Evolutionary conservation across 2,113 vertebrate genomes (phyloP).

Genomic region (Opisthocomus hoazin): DNA sequence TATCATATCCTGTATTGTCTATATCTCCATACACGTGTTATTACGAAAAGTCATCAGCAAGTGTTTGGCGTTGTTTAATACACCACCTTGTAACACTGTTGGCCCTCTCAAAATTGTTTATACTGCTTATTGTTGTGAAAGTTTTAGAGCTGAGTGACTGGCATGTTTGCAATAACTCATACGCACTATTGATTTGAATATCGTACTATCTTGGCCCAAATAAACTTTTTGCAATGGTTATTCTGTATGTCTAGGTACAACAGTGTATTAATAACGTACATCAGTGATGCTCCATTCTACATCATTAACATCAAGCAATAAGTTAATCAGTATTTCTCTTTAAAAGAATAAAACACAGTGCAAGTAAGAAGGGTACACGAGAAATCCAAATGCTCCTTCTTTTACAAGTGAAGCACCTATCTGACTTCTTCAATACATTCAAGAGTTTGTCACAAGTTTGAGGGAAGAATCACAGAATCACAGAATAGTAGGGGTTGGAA

Average conservation of each 20-base stretch:
- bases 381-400: neutral
- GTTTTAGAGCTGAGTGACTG: neutral
- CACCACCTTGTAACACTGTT: neutral
- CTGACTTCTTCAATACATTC: neutral
- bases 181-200: neutral
- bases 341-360: neutral
- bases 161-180: neutral
- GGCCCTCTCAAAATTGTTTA: neutral
- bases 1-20: neutral
- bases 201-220: neutral
- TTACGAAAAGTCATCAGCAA: neutral
- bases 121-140: neutral
- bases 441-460: neutral
- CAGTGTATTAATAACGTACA: neutral
- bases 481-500: no score
- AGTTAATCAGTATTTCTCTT: neutral
- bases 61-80: neutral
- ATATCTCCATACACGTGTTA: neutral
- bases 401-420: neutral
- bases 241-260: neutral
- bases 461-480: no score
- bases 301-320: neutral
- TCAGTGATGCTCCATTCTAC: neutral
- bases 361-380: neutral
- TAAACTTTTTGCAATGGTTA: neutral